phyloP scores from a whole-genome alignment of 2,113 vertebrate genomes.

The Labrus mixtus region DNA sequence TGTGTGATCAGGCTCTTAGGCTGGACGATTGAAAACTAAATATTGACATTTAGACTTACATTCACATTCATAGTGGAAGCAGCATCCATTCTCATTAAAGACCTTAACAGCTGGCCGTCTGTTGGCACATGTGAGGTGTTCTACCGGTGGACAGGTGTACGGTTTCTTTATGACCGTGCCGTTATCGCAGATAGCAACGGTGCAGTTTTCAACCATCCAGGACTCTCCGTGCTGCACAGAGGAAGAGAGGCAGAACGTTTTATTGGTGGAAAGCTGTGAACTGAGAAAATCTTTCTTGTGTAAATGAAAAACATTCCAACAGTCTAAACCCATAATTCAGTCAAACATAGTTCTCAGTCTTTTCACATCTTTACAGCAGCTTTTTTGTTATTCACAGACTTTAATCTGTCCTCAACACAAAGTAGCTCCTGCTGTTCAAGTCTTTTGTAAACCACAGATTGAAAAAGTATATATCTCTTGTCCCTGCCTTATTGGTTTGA shows the following conservation, averaged over 20 bases:
- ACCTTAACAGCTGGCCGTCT: constrained; percentile 79
- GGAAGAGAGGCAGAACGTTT: background rate
- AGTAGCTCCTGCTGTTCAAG: too few relatives aligned
- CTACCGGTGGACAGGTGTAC: constrained; percentile 65
- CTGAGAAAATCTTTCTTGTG: too few relatives aligned
- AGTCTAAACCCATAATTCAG: too few relatives aligned
- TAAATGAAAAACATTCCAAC: too few relatives aligned
- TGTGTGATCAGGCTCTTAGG: too few relatives aligned
- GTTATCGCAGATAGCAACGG: constrained; percentile 83
- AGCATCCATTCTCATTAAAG: constrained; percentile 84
- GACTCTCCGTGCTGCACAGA: constrained; percentile 83
- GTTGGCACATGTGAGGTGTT: constrained; percentile 82
- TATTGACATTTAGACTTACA: constrained; percentile 85
- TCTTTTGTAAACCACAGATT: too few relatives aligned
- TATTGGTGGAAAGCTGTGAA: background rate
- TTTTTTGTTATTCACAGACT: too few relatives aligned
- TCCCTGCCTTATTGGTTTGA: constrained; percentile 68
- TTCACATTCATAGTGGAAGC: constrained; percentile 87
- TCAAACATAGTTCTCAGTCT: too few relatives aligned
- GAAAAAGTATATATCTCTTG: too few relatives aligned
- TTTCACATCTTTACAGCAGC: too few relatives aligned
- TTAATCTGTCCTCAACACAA: too few relatives aligned
- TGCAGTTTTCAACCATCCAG: constrained; percentile 85
- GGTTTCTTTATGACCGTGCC: constrained; percentile 66
- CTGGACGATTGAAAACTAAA: too few relatives aligned